A percentile compares a stretch with the other conserved stretches of the same genome.
Conservation (phyloP, 1,140 invertebrate genomes). For the Zaprionus nigranus region DNA sequence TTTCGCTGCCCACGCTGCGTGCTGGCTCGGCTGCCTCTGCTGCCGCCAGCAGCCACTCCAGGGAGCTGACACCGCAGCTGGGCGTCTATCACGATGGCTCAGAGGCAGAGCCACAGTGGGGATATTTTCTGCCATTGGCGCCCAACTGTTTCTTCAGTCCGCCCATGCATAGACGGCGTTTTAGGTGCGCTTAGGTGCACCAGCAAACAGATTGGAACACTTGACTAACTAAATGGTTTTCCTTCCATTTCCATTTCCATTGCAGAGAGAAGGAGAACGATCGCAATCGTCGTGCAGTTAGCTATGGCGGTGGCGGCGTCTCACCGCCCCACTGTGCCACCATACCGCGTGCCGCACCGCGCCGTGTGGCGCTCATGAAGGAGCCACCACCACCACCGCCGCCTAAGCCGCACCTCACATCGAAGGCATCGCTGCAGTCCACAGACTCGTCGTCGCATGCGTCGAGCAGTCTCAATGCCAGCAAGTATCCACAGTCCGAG, state of each 20-base stretch:
- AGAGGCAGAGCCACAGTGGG: slow-evolving; percentile 66
- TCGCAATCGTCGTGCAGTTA: slow-evolving; percentile 78
- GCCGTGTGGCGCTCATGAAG: slow-evolving; percentile 78
- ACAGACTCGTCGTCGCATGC: slow-evolving; percentile 48
- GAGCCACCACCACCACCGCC: slow-evolving; percentile 82
- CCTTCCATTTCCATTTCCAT: background rate
- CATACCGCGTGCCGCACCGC: slow-evolving; percentile 77
- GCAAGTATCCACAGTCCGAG: slow-evolving; percentile 81
- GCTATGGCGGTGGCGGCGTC: slow-evolving; percentile 64
- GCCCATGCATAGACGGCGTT: slow-evolving; percentile 65
- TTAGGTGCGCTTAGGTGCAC: slow-evolving; percentile 55
- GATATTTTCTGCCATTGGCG: slow-evolving; percentile 79
- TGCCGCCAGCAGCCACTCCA: slow-evolving; percentile 47
- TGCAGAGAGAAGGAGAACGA: slow-evolving; percentile 83
- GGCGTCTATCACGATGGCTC: slow-evolving; percentile 66
- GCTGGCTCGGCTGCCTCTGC: background rate
- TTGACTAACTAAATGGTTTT: background rate
- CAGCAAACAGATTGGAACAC: background rate
- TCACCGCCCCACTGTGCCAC: slow-evolving; percentile 65
- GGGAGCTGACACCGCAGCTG: slow-evolving; percentile 67
- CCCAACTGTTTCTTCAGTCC: slow-evolving; percentile 78
- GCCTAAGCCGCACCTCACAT: slow-evolving; percentile 70
- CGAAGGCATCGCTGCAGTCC: slow-evolving; percentile 63
- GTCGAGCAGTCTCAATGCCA: slow-evolving; percentile 53
- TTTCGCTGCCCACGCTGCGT: slow-evolving; percentile 62